Evolutionary conservation across 2,113 vertebrate genomes (phyloP).

Genomic region (Monopterus albus): DNA sequence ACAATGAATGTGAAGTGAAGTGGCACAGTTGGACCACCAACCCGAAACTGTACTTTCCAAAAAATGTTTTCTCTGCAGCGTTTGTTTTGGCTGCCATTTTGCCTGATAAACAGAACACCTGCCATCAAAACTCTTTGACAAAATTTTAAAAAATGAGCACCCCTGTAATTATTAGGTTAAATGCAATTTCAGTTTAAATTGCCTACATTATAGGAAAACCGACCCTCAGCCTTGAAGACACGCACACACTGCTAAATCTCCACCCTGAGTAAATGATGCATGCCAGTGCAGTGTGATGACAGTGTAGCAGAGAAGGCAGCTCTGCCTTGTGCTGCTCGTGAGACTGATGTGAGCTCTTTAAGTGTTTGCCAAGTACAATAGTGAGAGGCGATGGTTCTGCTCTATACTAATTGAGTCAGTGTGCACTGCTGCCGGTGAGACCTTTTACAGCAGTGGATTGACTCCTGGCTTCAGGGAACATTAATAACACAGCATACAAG

Average conservation of each 20-base stretch:
- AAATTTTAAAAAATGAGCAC: background rate
- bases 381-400: constrained; percentile 61
- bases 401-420: constrained; percentile 80
- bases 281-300: constrained; percentile 64
- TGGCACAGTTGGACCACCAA: constrained; percentile 42
- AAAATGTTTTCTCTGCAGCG: background rate
- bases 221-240: constrained; percentile 13
- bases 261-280: constrained; percentile 74
- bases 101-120: background rate
- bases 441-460: constrained; percentile 63
- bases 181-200: constrained; percentile 10
- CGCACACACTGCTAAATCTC: constrained; percentile 36
- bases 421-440: constrained; percentile 62
- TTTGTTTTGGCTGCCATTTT: constrained; percentile 7
- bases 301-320: constrained; percentile 67
- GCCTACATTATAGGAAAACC: constrained; percentile 8
- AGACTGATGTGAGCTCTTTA: constrained; percentile 71
- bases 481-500: constrained; percentile 62
- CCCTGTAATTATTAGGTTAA: background rate
- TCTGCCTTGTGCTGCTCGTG: constrained; percentile 67
- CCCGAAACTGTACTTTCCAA: background rate
- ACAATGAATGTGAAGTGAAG: constrained; percentile 17
- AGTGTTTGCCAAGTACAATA: constrained; percentile 79
- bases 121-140: constrained; percentile 2
- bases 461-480: constrained; percentile 63